Conservation (phyloP, 2,113 vertebrate genomes). For the Agapornis roseicollis region DNA sequence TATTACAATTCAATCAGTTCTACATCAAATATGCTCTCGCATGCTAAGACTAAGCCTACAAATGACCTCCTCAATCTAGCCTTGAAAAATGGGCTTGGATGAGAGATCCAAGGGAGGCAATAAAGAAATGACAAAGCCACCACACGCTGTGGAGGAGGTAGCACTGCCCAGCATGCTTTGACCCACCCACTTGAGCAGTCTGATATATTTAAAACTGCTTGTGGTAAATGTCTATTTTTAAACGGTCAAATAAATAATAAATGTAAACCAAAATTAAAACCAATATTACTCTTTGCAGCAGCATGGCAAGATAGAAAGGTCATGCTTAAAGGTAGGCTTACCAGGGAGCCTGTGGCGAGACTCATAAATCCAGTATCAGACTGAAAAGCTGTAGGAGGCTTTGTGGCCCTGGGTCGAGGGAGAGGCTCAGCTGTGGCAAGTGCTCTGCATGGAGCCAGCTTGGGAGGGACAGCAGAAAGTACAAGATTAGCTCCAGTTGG, state of each 20-base stretch:
- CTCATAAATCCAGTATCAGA: background rate
- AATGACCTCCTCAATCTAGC: background rate
- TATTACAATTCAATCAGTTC: background rate
- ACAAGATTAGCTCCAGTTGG: background rate
- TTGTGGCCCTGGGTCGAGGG: background rate
- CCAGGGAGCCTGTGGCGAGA: background rate
- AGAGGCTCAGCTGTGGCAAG: background rate
- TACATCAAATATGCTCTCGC: background rate
- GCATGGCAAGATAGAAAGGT: background rate
- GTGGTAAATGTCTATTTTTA: background rate
- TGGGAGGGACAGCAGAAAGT: background rate
- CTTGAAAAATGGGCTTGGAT: background rate
- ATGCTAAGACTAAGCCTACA: background rate
- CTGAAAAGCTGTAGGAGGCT: background rate
- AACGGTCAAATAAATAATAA: constrained; percentile 20
- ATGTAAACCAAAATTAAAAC: background rate
- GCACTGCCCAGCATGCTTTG: background rate
- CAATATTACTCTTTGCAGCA: background rate
- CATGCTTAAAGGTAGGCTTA: background rate
- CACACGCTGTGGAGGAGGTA: background rate
- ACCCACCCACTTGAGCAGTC: background rate
- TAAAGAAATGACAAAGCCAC: background rate
- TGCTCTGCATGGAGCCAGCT: fast-evolving
- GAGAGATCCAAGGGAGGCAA: background rate
- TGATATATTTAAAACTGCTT: background rate